Percentiles rank a stretch among this genome's conserved stretches.
These are phyloP conservation scores for Neuroscelio doddi DNA, from an alignment of 2,888 invertebrate genomes.

Conservation along the genomic window DNA sequence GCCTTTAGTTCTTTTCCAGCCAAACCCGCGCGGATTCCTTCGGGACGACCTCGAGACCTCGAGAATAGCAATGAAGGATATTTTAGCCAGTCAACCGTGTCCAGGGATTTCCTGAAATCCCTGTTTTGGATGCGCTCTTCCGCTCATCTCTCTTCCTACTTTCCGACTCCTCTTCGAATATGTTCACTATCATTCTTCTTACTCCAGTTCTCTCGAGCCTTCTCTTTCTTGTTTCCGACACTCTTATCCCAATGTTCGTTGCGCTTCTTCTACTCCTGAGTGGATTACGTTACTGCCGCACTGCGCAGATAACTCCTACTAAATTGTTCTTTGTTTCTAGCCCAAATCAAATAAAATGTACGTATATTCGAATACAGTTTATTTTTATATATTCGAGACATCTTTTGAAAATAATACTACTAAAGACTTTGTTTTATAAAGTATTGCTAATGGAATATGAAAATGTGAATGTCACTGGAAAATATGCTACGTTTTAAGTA, in stretches of 20 bases:
- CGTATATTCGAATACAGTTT: no score
- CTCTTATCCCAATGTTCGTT: conserved; percentile 9
- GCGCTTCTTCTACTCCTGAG: conserved; percentile 18
- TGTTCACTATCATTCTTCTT: conserved; percentile 36
- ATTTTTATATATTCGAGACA: no score
- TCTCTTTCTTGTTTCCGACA: conserved; percentile 3
- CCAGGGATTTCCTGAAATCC: conserved; percentile 61
- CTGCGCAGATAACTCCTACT: conserved; percentile 26
- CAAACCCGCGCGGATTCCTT: conserved; percentile 40
- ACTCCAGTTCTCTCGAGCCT: conserved; percentile 23
- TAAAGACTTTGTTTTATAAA: no score
- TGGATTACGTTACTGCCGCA: conserved; percentile 39
- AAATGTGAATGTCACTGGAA: no score
- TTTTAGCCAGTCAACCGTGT: conserved; percentile 63
- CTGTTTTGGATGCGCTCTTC: conserved; percentile 52
- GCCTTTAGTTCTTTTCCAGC: conserved; percentile 54
- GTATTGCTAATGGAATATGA: no score
- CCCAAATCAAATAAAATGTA: no score
- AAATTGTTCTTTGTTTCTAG: no score
- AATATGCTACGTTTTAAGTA: no score
- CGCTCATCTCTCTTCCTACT: neutral
- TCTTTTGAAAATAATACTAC: no score
- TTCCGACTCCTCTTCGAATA: conserved; percentile 11
- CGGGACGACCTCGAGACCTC: conserved; percentile 51
- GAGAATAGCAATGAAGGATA: conserved; percentile 64